Base-by-base conservation (phyloP, 2,888 invertebrate species). In the Leptura quadrifasciata region DNA sequence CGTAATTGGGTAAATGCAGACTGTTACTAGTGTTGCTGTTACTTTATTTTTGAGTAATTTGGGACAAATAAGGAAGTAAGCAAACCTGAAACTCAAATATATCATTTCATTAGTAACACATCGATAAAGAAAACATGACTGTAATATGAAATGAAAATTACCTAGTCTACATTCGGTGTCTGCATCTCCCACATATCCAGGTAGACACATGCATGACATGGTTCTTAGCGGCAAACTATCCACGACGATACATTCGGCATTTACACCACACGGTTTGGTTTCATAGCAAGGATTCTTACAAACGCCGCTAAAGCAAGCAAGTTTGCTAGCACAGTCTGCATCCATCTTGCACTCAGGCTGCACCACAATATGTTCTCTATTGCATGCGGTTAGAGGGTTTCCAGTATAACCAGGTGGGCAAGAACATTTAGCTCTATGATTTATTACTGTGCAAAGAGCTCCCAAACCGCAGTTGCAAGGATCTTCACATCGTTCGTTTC, bases 191-290 rank as follows among this genome's bases (percentile, higher is more conserved):
- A 94, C 92, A 84, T 93, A 95, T 78, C 96, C 96, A 76, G 93
- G 93, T 78, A 95, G 92, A 87, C 97, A 97, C 86, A 95, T 93
- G 88, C 97, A 97, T 76, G 95, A 93, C 93, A 97, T 95, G 8
- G 96, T 96, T 82, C 97, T 92, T 89, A 96, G 92, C 6, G 97
- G 97, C 79, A 97, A 89, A 0, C 96, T 96, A 85, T 97, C 95
- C 24, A 96, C 94, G 10, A 97, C 97, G 9, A 94, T 92, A 87
- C 97, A 97, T 81, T 94, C 92, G 0, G 97, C 96, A 86, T 95
- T 94, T 52, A 90, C 87, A 17, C 96, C 96, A 85, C 96, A 97
- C 0, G 97, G 96, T 85, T 92, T 92, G 0, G 94, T 94, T 76
- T 94, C 92, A 6, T 90, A 87, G 87, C 97, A 97, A 0, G 97